Evolutionary conservation across 2,888 invertebrate species (phyloP), one percentile per base, ranked within the genome.

Genomic region (Kuschelorhynchus macadamiae): DNA sequence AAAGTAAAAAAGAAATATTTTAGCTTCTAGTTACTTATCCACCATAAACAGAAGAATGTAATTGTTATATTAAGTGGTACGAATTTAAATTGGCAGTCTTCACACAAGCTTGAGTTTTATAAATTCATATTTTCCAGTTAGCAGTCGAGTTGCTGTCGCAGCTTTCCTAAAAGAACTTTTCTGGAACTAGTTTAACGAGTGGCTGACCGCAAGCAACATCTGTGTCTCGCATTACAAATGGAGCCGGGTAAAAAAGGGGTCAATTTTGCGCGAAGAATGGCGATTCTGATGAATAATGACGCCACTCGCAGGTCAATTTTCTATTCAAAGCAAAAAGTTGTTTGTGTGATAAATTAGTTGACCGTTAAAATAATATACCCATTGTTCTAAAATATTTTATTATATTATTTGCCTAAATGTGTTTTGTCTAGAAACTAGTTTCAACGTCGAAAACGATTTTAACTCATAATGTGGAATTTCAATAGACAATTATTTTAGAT

Each of bases 161-260:
- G 11, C 36, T 7, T 17, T 39, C 49, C 50, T 57, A 18, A 7
- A 11, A 30, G 21, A 57, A 49, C 46, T 47, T 63, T 49, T 55
- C 49, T 18, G 50, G 41, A 44, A 64, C 44, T 56, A 50, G 56
- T 57, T 57, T 50, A 49, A 57, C 50, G 50, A 57, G 50, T 57
- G 64, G 57, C 56, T 50, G 64, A 57, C 57, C 56, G 42, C 56
- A 56, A 57, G 57, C 64, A 57, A 65, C 64, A 65, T 57, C 64
- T 65, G 64, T 50, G 56, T 39, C 50, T 49, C 64, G 64, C 61
- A 61, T 61, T 59, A 59, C 59, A 47, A 59, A 59, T 39, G 59
- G 36, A 59, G 47, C 33, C 33, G 36, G 47, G 46, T 39, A 36
- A 49, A 59, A 57, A 59, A 59, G 49, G 32, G 59, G 59, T 59